Percentiles rank a stretch among this genome's conserved stretches.
These are phyloP conservation scores for Eulithis prunata DNA, from an alignment of 2,888 invertebrate genomes.

Conservation along the genomic window DNA sequence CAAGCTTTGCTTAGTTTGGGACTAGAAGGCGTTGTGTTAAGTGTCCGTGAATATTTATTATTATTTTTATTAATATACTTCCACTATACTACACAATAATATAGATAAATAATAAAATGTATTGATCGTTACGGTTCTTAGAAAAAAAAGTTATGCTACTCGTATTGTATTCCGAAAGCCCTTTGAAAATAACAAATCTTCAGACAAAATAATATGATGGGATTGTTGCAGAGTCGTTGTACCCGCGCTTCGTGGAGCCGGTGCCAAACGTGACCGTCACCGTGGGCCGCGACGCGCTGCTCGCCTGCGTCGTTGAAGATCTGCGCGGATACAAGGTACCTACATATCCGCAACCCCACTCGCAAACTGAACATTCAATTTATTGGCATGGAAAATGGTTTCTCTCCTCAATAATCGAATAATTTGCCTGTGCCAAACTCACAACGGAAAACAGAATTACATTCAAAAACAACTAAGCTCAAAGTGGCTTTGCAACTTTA, in stretches of 20 bases:
- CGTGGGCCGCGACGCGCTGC: conserved; percentile 92
- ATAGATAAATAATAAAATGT: too few species aligned
- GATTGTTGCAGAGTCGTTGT: conserved; percentile 75
- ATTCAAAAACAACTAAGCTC: conserved; percentile 23
- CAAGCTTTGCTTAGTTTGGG: too few species aligned
- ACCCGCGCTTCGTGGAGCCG: conserved; percentile 94
- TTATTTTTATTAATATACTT: too few species aligned
- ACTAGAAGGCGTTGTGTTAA: too few species aligned
- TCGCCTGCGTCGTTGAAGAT: conserved; percentile 96
- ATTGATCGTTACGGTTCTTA: too few species aligned
- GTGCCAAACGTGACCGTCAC: conserved; percentile 96
- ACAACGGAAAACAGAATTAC: conserved; percentile 22
- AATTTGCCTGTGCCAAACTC: conserved; percentile 29
- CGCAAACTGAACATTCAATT: conserved; percentile 40
- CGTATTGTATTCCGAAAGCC: neutral
- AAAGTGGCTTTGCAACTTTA: conserved; percentile 25
- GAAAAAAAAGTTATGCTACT: too few species aligned
- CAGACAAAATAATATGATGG: conserved; percentile 20
- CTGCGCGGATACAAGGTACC: conserved; percentile 92
- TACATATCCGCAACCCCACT: conserved; percentile 16
- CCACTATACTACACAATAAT: too few species aligned
- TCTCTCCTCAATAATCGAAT: conserved; percentile 33
- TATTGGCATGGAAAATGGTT: conserved; percentile 39
- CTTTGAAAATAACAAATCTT: conserved; percentile 16
- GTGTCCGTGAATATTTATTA: too few species aligned